phyloP scores from a whole-genome alignment of 2,797 vertebrate species.

The Acanthurus tractus region DNA sequence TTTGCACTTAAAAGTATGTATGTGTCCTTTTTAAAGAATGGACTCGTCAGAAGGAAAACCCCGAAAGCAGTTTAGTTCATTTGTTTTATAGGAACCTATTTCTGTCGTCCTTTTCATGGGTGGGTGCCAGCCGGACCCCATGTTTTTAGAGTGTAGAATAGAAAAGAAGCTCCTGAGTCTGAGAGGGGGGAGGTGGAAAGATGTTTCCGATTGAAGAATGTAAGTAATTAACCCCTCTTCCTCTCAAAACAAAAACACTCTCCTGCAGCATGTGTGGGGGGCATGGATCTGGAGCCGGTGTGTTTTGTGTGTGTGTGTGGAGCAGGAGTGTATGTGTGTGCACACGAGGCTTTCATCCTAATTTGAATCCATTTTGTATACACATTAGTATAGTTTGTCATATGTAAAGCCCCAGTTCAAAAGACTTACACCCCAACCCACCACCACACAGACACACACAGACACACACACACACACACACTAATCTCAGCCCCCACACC shows the following conservation, averaged over 20 bases:
- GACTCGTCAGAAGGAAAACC: not conserved
- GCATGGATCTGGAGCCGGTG: conserved; percentile 45
- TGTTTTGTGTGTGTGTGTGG: not conserved
- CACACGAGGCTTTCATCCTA: not conserved
- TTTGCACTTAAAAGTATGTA: too few relatives aligned
- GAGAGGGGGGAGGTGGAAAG: conserved; percentile 50
- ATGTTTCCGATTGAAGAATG: conserved; percentile 78
- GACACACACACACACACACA: not conserved
- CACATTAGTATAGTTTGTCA: conserved; percentile 41
- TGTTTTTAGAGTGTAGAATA: conserved; percentile 51
- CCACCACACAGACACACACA: not conserved
- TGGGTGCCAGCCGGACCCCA: not conserved
- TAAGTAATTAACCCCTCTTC: conserved; percentile 77
- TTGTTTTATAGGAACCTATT: not conserved
- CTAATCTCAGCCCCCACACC: not conserved
- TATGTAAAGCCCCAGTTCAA: conserved; percentile 29
- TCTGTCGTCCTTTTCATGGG: not conserved
- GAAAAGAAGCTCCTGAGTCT: conserved; percentile 28
- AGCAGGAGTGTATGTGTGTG: not conserved
- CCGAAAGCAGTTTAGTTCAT: not conserved
- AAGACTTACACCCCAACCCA: conserved; percentile 1
- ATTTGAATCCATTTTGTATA: conserved; percentile 19
- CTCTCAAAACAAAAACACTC: conserved; percentile 74
- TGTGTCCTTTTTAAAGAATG: not conserved
- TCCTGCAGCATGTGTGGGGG: conserved; percentile 63